These are phyloP conservation scores for Hippopotamus amphibius DNA, from an alignment of 2,113 vertebrate species.

Conservation along the genomic window DNA sequence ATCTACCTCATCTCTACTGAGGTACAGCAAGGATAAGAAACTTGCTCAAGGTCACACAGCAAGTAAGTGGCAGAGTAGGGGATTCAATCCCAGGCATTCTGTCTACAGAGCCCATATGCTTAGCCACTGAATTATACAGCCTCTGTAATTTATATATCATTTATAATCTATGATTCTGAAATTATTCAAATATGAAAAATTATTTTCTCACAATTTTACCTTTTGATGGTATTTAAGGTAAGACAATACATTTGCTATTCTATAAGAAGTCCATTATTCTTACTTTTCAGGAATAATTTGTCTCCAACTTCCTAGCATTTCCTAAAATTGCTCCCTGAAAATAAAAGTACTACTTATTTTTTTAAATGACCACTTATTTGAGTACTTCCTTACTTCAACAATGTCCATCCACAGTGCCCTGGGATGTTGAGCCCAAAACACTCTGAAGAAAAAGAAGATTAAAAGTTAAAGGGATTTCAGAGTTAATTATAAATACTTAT, in stretches of 20 bases:
- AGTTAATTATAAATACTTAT: background rate
- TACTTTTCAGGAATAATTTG: slow-evolving; percentile 39
- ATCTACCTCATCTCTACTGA: background rate
- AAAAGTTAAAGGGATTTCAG: background rate
- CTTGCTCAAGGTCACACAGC: background rate
- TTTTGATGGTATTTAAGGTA: background rate
- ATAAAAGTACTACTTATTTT: background rate
- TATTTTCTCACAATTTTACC: background rate
- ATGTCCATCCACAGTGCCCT: background rate
- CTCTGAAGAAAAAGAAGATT: background rate
- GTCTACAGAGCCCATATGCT: background rate
- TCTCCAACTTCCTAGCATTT: slow-evolving; percentile 32
- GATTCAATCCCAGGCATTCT: background rate
- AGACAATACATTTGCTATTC: background rate
- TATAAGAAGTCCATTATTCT: slow-evolving; percentile 20
- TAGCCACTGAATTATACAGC: background rate
- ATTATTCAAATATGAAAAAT: slow-evolving; percentile 13
- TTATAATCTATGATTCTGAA: background rate
- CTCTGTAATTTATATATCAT: background rate
- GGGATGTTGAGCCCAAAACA: background rate
- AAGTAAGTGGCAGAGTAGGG: background rate
- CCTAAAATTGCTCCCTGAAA: background rate
- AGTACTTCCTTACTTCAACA: background rate
- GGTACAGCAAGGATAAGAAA: background rate
- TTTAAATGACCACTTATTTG: background rate